These are phyloP conservation scores for Lipophrys pholis DNA, from an alignment of 2,113 vertebrate genomes.

Conservation along the genomic window DNA sequence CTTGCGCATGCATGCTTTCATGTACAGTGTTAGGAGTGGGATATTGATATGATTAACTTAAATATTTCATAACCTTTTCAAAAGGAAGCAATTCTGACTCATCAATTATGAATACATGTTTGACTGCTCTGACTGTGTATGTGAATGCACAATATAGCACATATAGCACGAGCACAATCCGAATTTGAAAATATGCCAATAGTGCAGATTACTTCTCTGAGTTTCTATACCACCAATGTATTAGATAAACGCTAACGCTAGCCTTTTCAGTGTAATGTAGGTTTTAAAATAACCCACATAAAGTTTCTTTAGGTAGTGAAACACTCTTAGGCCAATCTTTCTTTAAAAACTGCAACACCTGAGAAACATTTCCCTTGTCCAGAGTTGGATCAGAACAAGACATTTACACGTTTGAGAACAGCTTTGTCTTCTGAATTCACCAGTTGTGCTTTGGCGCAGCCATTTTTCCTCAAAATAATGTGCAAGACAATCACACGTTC, in stretches of 20 bases:
- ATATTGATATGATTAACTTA: constrained; percentile 10
- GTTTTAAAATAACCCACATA: background rate
- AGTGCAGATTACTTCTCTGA: background rate
- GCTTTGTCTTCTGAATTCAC: too few species aligned
- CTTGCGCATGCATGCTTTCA: background rate
- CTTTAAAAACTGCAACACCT: too few species aligned
- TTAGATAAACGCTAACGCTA: background rate
- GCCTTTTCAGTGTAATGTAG: background rate
- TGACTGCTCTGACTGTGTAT: constrained; percentile 5
- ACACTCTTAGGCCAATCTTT: too few species aligned
- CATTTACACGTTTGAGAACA: too few species aligned
- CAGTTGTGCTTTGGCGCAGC: too few species aligned
- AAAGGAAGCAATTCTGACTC: constrained; percentile 2
- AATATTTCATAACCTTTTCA: constrained; percentile 31
- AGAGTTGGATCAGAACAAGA: too few species aligned
- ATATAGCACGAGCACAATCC: background rate
- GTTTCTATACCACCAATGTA: background rate
- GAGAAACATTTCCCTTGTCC: too few species aligned
- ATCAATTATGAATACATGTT: constrained; percentile 9
- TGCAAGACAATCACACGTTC: too few species aligned
- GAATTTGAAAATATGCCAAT: background rate
- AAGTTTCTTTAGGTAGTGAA: background rate
- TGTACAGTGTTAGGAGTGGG: background rate
- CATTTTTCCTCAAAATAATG: too few species aligned
- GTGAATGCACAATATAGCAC: background rate